Evolutionary conservation across 2,888 invertebrate species (phyloP).

Genomic region (Allacma fusca): DNA sequence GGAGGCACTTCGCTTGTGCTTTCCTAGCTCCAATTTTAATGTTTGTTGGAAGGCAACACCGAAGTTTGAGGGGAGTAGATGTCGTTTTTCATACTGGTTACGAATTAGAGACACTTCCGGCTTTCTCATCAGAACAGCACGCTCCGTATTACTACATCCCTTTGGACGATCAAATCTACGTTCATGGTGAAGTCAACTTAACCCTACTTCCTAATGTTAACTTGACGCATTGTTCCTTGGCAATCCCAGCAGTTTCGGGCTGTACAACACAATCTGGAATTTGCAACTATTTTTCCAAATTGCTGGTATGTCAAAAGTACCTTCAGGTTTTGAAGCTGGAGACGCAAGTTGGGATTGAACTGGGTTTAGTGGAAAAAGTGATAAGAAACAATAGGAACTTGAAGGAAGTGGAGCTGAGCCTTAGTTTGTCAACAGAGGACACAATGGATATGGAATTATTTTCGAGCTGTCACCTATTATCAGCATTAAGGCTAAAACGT

Average conservation of each 20-base stretch:
- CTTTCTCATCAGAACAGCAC: slow-evolving; percentile 6
- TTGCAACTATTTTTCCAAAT: slow-evolving; percentile 37
- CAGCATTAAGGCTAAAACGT: slow-evolving; percentile 38
- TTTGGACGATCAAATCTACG: slow-evolving; percentile 41
- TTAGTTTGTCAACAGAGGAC: background rate
- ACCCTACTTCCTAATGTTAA: slow-evolving; percentile 13
- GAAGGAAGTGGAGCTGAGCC: slow-evolving; percentile 29
- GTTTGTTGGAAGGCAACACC: slow-evolving; percentile 38
- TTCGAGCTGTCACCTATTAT: background rate
- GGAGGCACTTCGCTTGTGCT: slow-evolving; percentile 41
- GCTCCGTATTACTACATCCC: slow-evolving; percentile 36
- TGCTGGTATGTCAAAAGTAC: slow-evolving; percentile 32
- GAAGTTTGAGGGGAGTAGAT: slow-evolving; percentile 32
- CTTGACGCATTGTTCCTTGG: slow-evolving; percentile 20
- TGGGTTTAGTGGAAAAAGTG: slow-evolving; percentile 19
- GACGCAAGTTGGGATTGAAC: slow-evolving; percentile 31
- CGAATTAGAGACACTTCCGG: slow-evolving; percentile 28
- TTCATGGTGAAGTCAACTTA: slow-evolving; percentile 43
- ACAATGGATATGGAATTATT: slow-evolving; percentile 30
- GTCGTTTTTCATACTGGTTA: slow-evolving; percentile 43
- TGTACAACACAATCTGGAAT: slow-evolving; percentile 42
- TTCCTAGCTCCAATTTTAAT: slow-evolving; percentile 44
- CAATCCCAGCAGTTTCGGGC: slow-evolving; percentile 35
- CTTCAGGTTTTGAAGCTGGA: slow-evolving; percentile 36
- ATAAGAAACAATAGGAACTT: slow-evolving; percentile 23